phyloP scores from a whole-genome alignment of 2,888 invertebrate genomes.

The Agonopterix arenella region DNA sequence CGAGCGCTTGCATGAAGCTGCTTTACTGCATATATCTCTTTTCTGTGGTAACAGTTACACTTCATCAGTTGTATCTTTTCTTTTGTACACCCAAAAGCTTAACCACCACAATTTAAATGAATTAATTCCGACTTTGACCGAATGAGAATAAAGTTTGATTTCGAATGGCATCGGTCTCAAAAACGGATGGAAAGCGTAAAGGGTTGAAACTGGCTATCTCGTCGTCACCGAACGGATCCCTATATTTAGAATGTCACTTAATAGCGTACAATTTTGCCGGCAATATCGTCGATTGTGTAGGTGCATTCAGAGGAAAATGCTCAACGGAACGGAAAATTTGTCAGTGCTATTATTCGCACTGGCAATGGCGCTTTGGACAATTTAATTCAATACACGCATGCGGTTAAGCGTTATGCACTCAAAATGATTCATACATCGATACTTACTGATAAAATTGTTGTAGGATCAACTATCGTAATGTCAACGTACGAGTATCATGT shows the following conservation, averaged over 20 bases:
- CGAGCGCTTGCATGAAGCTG: too few relatives aligned
- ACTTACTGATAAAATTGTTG: too few relatives aligned
- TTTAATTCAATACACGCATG: conserved; percentile 61
- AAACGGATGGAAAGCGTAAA: conserved; percentile 35
- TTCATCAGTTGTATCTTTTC: conserved; percentile 36
- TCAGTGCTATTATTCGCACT: conserved; percentile 67
- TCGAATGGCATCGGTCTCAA: conserved; percentile 7
- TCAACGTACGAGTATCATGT: too few relatives aligned
- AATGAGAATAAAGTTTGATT: conserved; percentile 14
- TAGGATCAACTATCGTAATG: too few relatives aligned
- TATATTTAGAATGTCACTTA: conserved; percentile 73
- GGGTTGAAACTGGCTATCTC: conserved; percentile 52
- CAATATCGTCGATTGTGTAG: conserved; percentile 67
- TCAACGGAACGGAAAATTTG: conserved; percentile 72
- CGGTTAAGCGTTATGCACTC: conserved; percentile 20
- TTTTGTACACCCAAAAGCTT: too few relatives aligned
- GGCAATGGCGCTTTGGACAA: conserved; percentile 62
- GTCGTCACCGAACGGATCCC: conserved; percentile 50
- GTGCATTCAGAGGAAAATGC: conserved; percentile 72
- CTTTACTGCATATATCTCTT: too few relatives aligned
- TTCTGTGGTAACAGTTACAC: conserved; percentile 30
- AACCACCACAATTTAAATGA: too few relatives aligned
- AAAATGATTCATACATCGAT: too few relatives aligned
- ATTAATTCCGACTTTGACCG: conserved; percentile 11
- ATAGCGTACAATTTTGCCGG: conserved; percentile 69